A percentile compares a stretch with the other conserved stretches of the same genome.
Evolutionary conservation across 2,113 vertebrate genomes (phyloP).

Genomic region (Erythrolamprus reginae): DNA sequence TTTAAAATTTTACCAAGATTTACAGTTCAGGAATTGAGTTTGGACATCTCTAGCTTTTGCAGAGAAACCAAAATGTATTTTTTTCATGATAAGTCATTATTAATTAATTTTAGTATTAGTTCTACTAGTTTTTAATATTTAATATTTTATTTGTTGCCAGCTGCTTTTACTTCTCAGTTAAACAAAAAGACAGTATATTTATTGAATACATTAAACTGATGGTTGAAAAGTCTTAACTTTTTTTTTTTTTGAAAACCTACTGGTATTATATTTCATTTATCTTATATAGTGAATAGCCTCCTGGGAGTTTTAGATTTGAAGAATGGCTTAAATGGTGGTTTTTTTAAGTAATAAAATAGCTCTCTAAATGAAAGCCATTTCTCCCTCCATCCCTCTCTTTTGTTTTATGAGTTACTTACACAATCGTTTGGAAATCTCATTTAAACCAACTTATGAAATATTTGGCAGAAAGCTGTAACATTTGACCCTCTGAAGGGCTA

Average conservation of each 20-base stretch:
- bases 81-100: background rate
- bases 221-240: background rate
- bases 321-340: background rate
- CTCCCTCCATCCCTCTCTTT: rapidly evolving
- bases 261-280: background rate
- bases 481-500: background rate
- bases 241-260: background rate
- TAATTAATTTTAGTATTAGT: background rate
- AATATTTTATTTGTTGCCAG: background rate
- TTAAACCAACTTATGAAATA: background rate
- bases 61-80: background rate
- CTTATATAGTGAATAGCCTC: background rate
- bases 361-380: background rate
- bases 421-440: background rate
- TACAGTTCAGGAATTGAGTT: background rate
- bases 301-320: background rate
- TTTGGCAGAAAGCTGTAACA: conserved; percentile 6
- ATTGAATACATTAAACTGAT: background rate
- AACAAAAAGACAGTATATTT: background rate
- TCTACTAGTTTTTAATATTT: background rate
- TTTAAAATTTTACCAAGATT: background rate
- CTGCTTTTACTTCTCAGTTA: background rate
- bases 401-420: background rate
- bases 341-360: background rate
- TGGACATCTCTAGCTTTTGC: background rate